These are phyloP conservation scores for Mesorhabditis sp. DNA, from an alignment of 2,888 invertebrate genomes.

Conservation along the genomic window DNA sequence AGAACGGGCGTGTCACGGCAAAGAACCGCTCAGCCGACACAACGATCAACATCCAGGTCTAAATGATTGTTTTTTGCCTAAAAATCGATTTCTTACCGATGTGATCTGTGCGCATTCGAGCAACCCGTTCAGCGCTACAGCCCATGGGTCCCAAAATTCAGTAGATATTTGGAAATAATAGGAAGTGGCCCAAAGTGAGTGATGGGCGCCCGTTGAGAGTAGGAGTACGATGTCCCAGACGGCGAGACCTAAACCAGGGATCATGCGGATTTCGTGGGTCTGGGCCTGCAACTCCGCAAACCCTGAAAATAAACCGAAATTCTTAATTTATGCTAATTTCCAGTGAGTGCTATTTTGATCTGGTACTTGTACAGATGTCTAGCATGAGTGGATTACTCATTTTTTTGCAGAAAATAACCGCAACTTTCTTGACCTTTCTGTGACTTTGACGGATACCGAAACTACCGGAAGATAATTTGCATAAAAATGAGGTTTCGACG, in stretches of 20 bases:
- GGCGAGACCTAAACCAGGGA: conserved; percentile 19
- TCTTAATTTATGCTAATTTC: neutral
- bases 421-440: too few relatives aligned
- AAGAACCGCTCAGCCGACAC: conserved; percentile 44
- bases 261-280: too few relatives aligned
- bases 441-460: too few relatives aligned
- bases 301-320: neutral
- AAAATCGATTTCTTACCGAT: conserved; percentile 21
- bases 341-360: too few relatives aligned
- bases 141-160: conserved; percentile 28
- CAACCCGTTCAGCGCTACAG: conserved; percentile 28
- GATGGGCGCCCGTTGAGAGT: conserved; percentile 32
- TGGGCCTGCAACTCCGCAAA: too few relatives aligned
- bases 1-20: conserved; percentile 42
- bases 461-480: too few relatives aligned
- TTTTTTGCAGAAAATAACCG: too few relatives aligned
- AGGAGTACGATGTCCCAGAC: conserved; percentile 39
- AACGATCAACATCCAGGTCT: conserved; percentile 49
- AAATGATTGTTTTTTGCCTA: conserved; percentile 11
- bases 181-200: conserved; percentile 41
- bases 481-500: too few relatives aligned
- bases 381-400: too few relatives aligned
- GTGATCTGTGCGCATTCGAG: conserved; percentile 45
- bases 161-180: conserved; percentile 21
- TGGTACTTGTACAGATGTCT: too few relatives aligned